Conservation (phyloP, 2,888 invertebrate genomes). For the Mesorhabditis spiculigera region DNA sequence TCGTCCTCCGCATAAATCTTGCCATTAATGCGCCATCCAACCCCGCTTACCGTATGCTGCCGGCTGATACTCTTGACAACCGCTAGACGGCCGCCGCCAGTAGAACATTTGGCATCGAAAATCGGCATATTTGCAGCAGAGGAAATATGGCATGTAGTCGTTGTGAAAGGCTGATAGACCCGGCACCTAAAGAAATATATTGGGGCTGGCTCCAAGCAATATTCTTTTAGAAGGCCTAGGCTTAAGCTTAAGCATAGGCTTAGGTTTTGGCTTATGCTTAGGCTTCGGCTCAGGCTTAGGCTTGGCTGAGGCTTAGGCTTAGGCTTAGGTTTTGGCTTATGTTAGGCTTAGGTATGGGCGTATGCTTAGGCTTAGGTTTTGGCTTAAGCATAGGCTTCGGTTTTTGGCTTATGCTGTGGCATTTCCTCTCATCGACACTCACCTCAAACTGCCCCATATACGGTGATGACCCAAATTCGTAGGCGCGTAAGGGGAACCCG, state of each 20-base stretch:
- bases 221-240: not conserved
- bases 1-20: too few species aligned
- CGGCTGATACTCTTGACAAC: conserved; percentile 90
- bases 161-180: conserved; percentile 92
- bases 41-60: conserved; percentile 70
- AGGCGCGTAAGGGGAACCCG: conserved; percentile 55
- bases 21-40: too few species aligned
- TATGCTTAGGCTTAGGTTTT: too few species aligned
- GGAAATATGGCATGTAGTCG: conserved; percentile 87
- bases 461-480: conserved; percentile 84
- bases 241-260: too few species aligned
- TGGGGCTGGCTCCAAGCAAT: not conserved
- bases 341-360: too few species aligned
- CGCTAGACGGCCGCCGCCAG: conserved; percentile 82
- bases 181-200: conserved; percentile 67
- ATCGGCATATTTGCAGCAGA: conserved; percentile 90
- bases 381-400: too few species aligned
- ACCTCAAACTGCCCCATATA: conserved; percentile 92
- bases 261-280: too few species aligned
- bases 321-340: too few species aligned
- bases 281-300: too few species aligned
- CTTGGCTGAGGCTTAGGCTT: too few species aligned
- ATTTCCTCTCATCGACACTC: not conserved
- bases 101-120: conserved; percentile 91
- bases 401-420: too few species aligned